Base-by-base conservation (phyloP, 2,113 vertebrate species). In the Mesitornis unicolor region DNA sequence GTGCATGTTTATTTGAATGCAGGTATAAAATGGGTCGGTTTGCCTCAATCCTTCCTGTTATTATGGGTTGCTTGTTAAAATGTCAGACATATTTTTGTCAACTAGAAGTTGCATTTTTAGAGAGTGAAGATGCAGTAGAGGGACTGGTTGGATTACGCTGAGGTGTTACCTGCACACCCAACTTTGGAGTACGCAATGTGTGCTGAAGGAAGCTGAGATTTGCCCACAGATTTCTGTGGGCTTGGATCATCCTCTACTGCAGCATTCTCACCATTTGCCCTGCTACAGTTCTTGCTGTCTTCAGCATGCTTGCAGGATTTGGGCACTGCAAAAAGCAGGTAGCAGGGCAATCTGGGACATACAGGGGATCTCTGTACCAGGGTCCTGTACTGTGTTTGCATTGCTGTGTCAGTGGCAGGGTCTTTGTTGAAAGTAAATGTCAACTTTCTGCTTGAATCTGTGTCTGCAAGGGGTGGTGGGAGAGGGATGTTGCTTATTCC, bases 291-390 rank as follows among this genome's bases (percentile, higher is more conserved):
- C 51, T 43, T 75, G 45, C 25, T 60, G 56, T 13, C 33, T n/a
- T 14, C 28, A 40, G 54, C 19, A 15, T 10, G 8, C 35, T 71
- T 60, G 31, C 14, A 45, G 82, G 60, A 24, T 54, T 29, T 63
- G 50, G 42, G 45, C 21, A 22, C 47, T 67, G 51, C 18, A 13
- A 33, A n/a, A 43, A 61, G 61, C 56, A 68, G 48, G 22, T 54
- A 22, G 2, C 5, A 28, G 43, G 38, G 18, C 79, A 63, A 11
- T 6, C 26, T 15, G 4, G 36, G n/a, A 28, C 0, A 0, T n/a
- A 17, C 26, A 18, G 33, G 12, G 11, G 16, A 16, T 74, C 54
- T 80, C 6, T 65, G 43, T 38, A 42, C 7, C 11, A 8, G 25
- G 19, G 10, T 54, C 6, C 7, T 19, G 16, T 3, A 2, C 31